Evolutionary conservation across 1,140 invertebrate genomes (phyloP).

Genomic region (Mamestra configurata): DNA sequence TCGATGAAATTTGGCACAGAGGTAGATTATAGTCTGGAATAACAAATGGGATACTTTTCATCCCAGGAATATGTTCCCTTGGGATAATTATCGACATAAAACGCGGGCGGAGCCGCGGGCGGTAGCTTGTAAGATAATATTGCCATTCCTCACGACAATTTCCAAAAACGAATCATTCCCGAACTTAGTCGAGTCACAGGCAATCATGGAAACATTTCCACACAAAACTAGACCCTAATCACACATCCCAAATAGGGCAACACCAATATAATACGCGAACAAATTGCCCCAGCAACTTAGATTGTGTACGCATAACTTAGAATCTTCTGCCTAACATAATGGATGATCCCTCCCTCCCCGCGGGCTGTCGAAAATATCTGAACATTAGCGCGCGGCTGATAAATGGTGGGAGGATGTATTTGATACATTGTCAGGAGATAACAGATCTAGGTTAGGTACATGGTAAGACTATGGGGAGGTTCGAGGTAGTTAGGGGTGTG

Average conservation of each 20-base stretch:
- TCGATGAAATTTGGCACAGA: no score
- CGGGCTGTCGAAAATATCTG: conserved; percentile 20
- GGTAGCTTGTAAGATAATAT: no score
- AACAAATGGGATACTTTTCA: no score
- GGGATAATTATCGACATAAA: no score
- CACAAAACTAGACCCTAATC: not conserved
- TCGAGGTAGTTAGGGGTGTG: not conserved
- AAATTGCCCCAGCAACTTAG: conserved; percentile 14
- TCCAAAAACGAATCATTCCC: no score
- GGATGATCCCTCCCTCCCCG: conserved; percentile 1
- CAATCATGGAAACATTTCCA: not conserved
- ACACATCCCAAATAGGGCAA: not conserved
- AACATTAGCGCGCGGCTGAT: not conserved
- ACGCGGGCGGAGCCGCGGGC: no score
- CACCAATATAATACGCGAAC: conserved; percentile 3
- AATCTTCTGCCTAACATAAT: conserved; percentile 10
- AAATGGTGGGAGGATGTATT: not conserved
- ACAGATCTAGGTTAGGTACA: not conserved
- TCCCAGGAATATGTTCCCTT: no score
- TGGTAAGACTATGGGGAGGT: conserved; percentile 2
- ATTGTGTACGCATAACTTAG: conserved; percentile 23
- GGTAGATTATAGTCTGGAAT: no score
- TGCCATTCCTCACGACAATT: not conserved
- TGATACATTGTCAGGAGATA: conserved; percentile 8
- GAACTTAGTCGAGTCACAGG: not conserved